Conservation (phyloP, 1,140 invertebrate genomes). For the Aphaenogaster floridana region DNA sequence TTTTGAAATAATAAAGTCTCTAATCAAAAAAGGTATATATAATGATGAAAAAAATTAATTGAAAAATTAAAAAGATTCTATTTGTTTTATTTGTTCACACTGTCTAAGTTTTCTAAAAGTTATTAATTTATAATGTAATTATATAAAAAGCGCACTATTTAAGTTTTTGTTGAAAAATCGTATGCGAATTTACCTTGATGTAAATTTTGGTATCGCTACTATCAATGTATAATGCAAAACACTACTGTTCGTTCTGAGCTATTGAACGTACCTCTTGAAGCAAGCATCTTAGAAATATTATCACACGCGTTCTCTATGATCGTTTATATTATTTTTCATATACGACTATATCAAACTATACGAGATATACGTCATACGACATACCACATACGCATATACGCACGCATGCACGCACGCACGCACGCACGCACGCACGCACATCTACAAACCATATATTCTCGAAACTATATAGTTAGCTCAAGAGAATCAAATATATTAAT, state of each 20-base stretch:
- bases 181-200: background rate
- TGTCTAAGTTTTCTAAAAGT: background rate
- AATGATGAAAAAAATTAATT: background rate
- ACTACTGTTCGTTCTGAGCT: background rate
- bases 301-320: slow-evolving; percentile 55
- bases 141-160: background rate
- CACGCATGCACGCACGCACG: background rate
- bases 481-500: background rate
- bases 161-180: background rate
- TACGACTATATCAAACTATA: slow-evolving; percentile 7
- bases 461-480: background rate
- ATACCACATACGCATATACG: background rate
- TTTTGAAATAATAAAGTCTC: background rate
- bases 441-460: slow-evolving; percentile 1
- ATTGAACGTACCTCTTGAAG: slow-evolving; percentile 8
- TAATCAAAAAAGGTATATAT: background rate
- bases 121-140: background rate
- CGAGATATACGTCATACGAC: background rate
- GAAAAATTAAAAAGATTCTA: background rate
- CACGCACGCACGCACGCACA: background rate
- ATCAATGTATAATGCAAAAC: slow-evolving; percentile 10
- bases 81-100: background rate
- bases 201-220: slow-evolving; percentile 3
- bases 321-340: slow-evolving; percentile 48
- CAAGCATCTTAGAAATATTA: slow-evolving; percentile 43